Conservation (phyloP, 2,797 vertebrate genomes). For the Apodemus agrarius region DNA sequence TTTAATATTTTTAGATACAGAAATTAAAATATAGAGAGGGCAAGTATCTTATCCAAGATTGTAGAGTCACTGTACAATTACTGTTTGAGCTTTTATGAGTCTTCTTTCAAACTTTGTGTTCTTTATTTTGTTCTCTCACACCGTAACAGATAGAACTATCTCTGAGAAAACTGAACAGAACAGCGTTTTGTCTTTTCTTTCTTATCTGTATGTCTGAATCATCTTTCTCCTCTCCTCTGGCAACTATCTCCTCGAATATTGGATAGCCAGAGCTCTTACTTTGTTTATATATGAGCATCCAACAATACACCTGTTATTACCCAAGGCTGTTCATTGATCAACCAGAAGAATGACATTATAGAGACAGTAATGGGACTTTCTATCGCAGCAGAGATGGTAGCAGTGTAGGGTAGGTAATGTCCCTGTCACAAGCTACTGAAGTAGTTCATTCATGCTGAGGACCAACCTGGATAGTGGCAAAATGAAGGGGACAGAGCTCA, state of each 20-base stretch:
- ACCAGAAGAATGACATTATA: not conserved
- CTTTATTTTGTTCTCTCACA: conserved; percentile 15
- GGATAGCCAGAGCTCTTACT: not conserved
- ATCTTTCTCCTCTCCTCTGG: not conserved
- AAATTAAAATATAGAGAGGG: not conserved
- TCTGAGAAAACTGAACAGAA: not conserved
- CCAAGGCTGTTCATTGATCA: not conserved
- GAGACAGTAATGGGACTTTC: not conserved
- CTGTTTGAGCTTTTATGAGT: not conserved
- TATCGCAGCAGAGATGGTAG: too few species aligned
- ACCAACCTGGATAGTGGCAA: not conserved
- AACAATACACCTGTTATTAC: not conserved
- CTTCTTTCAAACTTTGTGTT: conserved; percentile 1
- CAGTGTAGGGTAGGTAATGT: not conserved
- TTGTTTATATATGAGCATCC: not conserved
- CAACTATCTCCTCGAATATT: not conserved
- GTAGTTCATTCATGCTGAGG: not conserved
- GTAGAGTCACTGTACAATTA: not conserved
- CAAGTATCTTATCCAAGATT: not conserved
- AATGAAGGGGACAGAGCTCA: not conserved
- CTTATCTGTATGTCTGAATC: not conserved
- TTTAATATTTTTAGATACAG: not conserved
- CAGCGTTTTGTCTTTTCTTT: not conserved
- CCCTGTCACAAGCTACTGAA: not conserved
- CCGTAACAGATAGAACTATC: not conserved